phyloP scores from a whole-genome alignment of 2,113 vertebrate species.

The Spermophilus dauricus region DNA sequence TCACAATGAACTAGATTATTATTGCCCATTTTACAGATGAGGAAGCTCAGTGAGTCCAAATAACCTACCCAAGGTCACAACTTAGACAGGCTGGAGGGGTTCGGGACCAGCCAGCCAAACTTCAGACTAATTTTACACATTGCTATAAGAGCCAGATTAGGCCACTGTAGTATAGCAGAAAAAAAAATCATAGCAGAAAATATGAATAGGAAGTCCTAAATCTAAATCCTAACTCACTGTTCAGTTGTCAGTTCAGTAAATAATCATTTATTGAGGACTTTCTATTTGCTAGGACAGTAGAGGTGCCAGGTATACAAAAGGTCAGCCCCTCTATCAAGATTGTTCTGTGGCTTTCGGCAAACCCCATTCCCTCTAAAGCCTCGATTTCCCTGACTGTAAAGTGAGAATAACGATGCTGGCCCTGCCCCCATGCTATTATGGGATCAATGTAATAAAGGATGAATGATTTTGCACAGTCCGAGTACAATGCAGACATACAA shows the following conservation, averaged over 20 bases:
- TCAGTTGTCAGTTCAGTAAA: neutral
- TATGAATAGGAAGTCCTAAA: neutral
- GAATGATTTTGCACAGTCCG: neutral
- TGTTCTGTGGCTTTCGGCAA: neutral
- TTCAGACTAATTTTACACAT: neutral
- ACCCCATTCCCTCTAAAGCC: neutral
- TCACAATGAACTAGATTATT: neutral
- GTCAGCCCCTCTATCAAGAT: neutral
- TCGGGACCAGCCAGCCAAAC: neutral
- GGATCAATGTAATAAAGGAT: neutral
- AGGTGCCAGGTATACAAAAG: neutral
- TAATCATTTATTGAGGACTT: neutral
- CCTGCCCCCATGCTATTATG: neutral
- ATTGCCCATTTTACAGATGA: neutral
- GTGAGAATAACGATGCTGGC: neutral
- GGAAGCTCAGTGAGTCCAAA: neutral
- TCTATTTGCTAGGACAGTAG: neutral
- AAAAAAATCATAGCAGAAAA: neutral
- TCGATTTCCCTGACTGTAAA: constrained; percentile 14
- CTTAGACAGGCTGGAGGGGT: neutral
- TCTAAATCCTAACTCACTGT: neutral
- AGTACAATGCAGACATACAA: neutral
- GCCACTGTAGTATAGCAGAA: neutral
- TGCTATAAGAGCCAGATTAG: neutral
- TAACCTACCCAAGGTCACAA: neutral